Evolutionary conservation across 2,797 vertebrate genomes (phyloP), one percentile per base, ranked within the genome.

Genomic region (Falco cherrug): DNA sequence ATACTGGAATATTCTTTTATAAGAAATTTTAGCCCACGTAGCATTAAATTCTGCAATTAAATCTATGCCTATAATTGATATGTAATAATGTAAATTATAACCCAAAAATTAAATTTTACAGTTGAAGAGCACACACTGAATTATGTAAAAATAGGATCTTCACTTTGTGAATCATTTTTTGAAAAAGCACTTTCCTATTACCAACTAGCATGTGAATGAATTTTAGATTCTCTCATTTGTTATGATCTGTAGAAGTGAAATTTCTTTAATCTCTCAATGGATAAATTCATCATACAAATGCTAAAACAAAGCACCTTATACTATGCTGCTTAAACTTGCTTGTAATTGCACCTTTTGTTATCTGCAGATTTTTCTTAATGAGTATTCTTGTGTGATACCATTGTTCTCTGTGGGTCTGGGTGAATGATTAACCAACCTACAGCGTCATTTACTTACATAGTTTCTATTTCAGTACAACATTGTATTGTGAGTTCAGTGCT

Each of bases 331-430:
- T 98, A 97, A 95, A 97, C 76, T 97, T 97, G 97, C 97, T 98
- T 98, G 98, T 98, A 98, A 98, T 98, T 98, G 98, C 98, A 98
- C 98, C 98, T 98, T 97, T 97, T 97, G 97, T 98, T 98, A 98
- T 68, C 97, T 95, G 98, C 97, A 97, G 97, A 98, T 96, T 97
- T 98, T 98, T 97, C 97, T 97, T 96, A 96, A 84, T 93, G 95
- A 97, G 75, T 96, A 90, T 98, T 97, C 91, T 97, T 95, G 89
- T 87, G 94, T 20, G 61, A 91, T 96, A 95, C 92, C 95, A 82
- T 96, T 97, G 93, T 97, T 97, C 97, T 92, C 88, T 87, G 94
- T 97, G 96, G 94, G 97, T 97, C 97, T 97, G 95, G 96, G 96
- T 94, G 95, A 94, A 94, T 59, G 89, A 83, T 94, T 91, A 97